Percentiles rank a stretch among this genome's conserved stretches.
Conservation (phyloP, 2,888 invertebrate genomes). For the Polymixis lichenea region DNA sequence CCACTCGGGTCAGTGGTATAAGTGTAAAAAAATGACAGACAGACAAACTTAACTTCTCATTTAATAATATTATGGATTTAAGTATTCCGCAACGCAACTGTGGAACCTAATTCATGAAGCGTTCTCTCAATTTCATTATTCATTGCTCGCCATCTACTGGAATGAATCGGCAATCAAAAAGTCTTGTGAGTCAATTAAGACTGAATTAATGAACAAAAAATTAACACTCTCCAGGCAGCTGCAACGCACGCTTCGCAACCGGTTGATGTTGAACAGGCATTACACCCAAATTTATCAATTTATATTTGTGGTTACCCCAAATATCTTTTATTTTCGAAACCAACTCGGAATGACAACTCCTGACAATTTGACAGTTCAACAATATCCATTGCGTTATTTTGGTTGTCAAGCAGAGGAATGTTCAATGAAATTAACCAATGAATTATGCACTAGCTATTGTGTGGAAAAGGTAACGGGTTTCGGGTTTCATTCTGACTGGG, state of each 20-base stretch:
- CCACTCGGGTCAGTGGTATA: background rate
- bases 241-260: background rate
- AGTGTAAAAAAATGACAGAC: no score
- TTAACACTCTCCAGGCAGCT: background rate
- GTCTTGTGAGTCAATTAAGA: conserved; percentile 3
- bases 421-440: conserved; percentile 8
- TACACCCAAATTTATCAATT: background rate
- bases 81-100: background rate
- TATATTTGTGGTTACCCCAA: no score
- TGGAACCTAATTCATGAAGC: background rate
- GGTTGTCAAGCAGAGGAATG: background rate
- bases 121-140: background rate
- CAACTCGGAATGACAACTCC: background rate
- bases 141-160: background rate
- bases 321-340: background rate
- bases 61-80: background rate
- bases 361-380: background rate
- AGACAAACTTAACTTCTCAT: background rate
- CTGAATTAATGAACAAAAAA: conserved; percentile 3
- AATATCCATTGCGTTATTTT: conserved; percentile 9
- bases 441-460: background rate
- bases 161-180: conserved; percentile 28
- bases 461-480: background rate
- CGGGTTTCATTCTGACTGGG: conserved; percentile 7
- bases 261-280: background rate